Base-by-base conservation (phyloP, 2,113 vertebrate genomes). In the Nothoprocta perdicaria region DNA sequence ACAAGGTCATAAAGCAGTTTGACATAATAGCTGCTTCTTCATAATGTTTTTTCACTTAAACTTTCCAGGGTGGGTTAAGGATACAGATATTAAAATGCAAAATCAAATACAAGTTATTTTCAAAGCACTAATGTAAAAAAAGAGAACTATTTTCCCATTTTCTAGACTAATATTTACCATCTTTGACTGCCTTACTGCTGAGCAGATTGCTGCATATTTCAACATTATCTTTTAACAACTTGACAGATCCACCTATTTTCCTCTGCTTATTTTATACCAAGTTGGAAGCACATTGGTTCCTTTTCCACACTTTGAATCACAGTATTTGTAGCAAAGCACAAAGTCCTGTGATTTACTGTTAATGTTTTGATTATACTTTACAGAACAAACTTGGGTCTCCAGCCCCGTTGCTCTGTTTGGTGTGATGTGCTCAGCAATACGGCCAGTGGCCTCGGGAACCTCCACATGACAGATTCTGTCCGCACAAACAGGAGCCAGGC, bases 191-290 rank as follows among this genome's bases (percentile, higher is more conserved):
- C 72, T 86, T 57, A 75, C 75, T 90, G 94, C 88, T 80, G 80
- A 93, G 71, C 52, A 93, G 85, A 95, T 87, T 90, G 71, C 74
- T 84, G 94, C 50, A 78, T 96, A 95, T 96, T 94, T 96, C 94
- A 96, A 85, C 80, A 94, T 95, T 96, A 96, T 95, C 95, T 95
- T 93, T 95, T 95, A 95, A 94, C 79, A 91, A 82, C 81, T 95
- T 96, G 95, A 96, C 94, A 96, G 90, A 94, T 91, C 94, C 57
- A 91, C 95, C 94, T 92, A 90, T 96, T 96, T 97, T 86, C 66
- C 88, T 90, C 84, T 84, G 93, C 96, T 95, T 94, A 95, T 92
- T 95, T 96, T 92, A 95, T 88, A 80, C 86, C 82, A 80, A 72
- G 52, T 24, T 93, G 66, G 94, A 93, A 95, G 86, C 58, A 48